phyloP scores from a whole-genome alignment of 2,888 invertebrate species.

The Drosophila kokeensis region DNA sequence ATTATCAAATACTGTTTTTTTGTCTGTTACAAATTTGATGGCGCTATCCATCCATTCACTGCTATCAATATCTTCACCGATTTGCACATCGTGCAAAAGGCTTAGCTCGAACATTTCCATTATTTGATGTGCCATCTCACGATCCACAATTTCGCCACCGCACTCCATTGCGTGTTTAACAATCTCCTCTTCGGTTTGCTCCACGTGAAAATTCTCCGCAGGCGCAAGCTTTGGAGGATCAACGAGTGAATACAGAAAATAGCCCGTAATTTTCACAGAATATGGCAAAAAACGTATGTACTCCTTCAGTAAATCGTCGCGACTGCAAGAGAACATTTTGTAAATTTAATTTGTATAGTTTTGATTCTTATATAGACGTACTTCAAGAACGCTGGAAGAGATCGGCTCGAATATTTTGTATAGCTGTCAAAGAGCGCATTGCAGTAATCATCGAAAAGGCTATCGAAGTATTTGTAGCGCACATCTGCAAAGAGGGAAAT shows the following conservation, averaged over 20 bases:
- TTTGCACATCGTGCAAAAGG: conserved; percentile 58
- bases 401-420: conserved; percentile 23
- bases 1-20: background rate
- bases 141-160: conserved; percentile 81
- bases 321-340: conserved; percentile 55
- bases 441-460: conserved; percentile 81
- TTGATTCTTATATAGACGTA: conserved; percentile 31
- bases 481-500: conserved; percentile 77
- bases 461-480: conserved; percentile 74
- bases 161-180: conserved; percentile 43
- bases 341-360: background rate
- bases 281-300: conserved; percentile 80
- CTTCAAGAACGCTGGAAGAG: conserved; percentile 78
- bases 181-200: conserved; percentile 46
- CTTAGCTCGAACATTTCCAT: conserved; percentile 79
- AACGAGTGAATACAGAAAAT: conserved; percentile 75
- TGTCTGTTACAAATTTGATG: background rate
- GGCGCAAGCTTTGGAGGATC: conserved; percentile 54
- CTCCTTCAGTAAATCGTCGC: conserved; percentile 76
- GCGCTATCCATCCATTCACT: conserved; percentile 25
- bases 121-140: conserved; percentile 80
- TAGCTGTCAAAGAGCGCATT: conserved; percentile 63
- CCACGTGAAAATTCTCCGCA: conserved; percentile 55
- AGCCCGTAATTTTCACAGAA: conserved; percentile 62
- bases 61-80: conserved; percentile 65